Evolutionary conservation across 2,797 vertebrate species (phyloP).

Genomic region (Thripadectes ignobilis): DNA sequence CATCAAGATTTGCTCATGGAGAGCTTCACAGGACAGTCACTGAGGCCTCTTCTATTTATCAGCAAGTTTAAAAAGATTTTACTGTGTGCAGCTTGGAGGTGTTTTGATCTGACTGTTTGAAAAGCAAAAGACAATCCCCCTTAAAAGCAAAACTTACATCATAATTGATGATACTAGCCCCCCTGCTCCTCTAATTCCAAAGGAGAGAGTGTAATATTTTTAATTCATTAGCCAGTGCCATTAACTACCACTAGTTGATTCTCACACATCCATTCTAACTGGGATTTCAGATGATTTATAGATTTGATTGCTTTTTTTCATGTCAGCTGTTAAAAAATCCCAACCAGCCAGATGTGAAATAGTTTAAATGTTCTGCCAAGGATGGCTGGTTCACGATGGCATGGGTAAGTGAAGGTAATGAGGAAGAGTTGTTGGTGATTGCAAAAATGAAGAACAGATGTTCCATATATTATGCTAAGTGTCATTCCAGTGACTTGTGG

Average conservation of each 20-base stretch:
- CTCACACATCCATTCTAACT: neutral
- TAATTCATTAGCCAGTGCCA: neutral
- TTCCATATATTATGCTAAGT: constrained; percentile 9
- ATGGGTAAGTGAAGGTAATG: neutral
- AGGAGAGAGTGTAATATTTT: neutral
- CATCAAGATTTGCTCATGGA: neutral
- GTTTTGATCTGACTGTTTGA: neutral
- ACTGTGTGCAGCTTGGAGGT: neutral
- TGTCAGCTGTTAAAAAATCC: neutral
- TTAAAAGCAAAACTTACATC: neutral
- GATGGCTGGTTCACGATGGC: neutral
- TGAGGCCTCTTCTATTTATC: neutral
- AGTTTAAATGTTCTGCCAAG: neutral
- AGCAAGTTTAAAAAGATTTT: neutral
- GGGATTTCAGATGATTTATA: neutral
- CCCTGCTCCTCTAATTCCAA: neutral
- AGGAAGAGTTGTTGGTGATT: constrained; percentile 17
- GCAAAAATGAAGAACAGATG: constrained; percentile 45
- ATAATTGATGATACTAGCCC: neutral
- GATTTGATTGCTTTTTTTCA: neutral
- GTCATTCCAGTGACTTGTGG: constrained; percentile 16
- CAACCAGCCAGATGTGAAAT: neutral
- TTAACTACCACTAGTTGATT: neutral
- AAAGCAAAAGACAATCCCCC: neutral
- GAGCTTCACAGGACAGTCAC: accelerated